phyloP scores from a whole-genome alignment of 2,888 invertebrate genomes.

The Tanypteryx hageni region DNA sequence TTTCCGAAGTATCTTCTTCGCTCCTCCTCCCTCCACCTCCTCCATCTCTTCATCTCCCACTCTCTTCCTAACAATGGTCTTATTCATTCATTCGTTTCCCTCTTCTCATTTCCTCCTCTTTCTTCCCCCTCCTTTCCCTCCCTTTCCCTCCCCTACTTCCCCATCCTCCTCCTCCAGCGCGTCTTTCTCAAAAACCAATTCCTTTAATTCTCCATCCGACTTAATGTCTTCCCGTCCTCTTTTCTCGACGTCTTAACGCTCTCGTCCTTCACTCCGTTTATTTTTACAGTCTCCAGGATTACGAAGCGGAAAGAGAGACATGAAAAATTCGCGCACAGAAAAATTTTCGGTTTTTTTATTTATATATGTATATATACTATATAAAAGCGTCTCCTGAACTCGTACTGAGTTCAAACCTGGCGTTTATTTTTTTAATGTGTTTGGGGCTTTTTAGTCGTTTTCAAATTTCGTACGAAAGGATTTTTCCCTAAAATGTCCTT shows the following conservation, averaged over 20 bases:
- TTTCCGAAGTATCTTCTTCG: not conserved
- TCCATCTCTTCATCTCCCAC: not conserved
- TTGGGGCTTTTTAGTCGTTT: too few species aligned
- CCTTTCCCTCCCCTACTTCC: not conserved
- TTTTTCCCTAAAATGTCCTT: too few species aligned
- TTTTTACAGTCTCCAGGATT: not conserved
- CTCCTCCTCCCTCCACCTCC: not conserved
- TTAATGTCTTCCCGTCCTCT: conserved; percentile 30
- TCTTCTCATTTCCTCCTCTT: not conserved
- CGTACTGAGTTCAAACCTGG: too few species aligned
- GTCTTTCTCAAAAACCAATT: conserved; percentile 36
- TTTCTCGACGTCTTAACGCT: not conserved
- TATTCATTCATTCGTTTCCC: not conserved
- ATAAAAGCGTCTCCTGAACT: too few species aligned
- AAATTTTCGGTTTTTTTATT: not conserved
- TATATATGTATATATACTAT: not conserved
- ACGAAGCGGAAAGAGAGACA: not conserved
- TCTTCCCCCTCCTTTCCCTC: not conserved
- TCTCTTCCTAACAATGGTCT: conserved; percentile 14
- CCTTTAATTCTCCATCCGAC: conserved; percentile 52
- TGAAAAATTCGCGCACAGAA: not conserved
- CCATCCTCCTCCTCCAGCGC: not conserved
- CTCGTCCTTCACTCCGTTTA: not conserved
- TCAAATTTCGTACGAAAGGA: too few species aligned
- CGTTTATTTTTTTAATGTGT: too few species aligned